A percentile compares a stretch with the other conserved stretches of the same genome.
phyloP scores from a whole-genome alignment of 2,797 vertebrate species.

The Anas bahamensis region DNA sequence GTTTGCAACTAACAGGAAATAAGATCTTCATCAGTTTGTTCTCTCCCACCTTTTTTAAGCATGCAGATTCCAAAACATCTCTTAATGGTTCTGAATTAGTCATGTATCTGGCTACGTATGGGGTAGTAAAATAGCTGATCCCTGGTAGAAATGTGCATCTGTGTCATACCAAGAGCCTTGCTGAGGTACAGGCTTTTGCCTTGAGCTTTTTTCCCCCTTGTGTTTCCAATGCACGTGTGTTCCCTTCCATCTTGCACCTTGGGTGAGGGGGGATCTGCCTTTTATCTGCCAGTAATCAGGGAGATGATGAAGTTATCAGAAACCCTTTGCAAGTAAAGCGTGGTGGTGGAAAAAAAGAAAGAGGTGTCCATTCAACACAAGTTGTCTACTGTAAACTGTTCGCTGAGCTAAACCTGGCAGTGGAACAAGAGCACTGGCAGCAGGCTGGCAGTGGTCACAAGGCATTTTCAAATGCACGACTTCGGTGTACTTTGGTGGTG shows the following conservation, averaged over 20 bases:
- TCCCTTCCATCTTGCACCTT: background rate
- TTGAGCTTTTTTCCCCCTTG: background rate
- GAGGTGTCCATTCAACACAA: background rate
- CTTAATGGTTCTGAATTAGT: background rate
- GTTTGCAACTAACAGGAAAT: background rate
- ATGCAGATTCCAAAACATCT: background rate
- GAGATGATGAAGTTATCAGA: background rate
- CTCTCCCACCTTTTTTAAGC: background rate
- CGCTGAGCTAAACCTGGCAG: background rate
- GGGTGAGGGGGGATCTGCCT: background rate
- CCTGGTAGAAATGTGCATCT: background rate
- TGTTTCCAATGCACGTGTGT: background rate
- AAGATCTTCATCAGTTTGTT: background rate
- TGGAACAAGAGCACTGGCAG: background rate
- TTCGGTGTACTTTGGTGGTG: background rate
- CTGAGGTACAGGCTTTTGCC: background rate
- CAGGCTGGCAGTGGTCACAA: background rate
- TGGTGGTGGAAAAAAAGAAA: background rate
- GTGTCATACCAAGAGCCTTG: background rate
- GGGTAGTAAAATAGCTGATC: background rate
- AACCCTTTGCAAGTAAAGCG: background rate
- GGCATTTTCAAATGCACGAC: background rate
- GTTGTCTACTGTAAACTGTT: background rate
- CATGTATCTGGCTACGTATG: conserved; percentile 24
- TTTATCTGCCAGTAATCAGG: background rate